A percentile compares a stretch with the other conserved stretches of the same genome.
Conservation (phyloP, 2,797 vertebrate species). For the Polyboroides typus region DNA sequence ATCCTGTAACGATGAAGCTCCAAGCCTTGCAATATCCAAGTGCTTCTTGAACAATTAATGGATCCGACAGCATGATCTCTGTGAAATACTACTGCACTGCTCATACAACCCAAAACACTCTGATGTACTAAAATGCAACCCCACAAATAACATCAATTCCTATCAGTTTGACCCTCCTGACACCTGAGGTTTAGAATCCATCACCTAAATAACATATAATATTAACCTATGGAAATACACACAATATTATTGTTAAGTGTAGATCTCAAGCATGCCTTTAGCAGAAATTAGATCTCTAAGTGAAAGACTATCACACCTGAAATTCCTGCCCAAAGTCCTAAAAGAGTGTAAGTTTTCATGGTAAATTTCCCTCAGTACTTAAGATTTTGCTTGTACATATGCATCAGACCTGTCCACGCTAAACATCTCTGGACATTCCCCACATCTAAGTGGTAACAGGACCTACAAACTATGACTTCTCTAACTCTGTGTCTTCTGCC, state of each 20-base stretch:
- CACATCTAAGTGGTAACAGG: background rate
- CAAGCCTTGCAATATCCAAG: background rate
- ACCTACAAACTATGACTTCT: background rate
- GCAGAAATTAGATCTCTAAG: background rate
- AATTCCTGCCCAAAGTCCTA: background rate
- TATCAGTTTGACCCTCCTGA: background rate
- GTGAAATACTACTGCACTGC: background rate
- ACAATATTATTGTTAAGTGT: background rate
- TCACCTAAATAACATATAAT: background rate
- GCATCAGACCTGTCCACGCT: background rate
- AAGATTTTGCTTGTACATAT: background rate
- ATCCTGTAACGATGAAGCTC: background rate
- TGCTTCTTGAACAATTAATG: background rate
- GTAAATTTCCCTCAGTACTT: background rate
- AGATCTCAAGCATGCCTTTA: fast-evolving
- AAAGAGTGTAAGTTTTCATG: background rate
- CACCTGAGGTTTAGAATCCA: background rate
- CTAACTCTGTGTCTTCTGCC: background rate
- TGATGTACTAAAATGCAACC: background rate
- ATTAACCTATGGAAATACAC: background rate
- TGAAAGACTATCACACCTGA: background rate
- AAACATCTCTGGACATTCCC: background rate
- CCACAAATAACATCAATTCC: background rate
- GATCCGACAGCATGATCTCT: background rate
- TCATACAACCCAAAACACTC: background rate